Evolutionary conservation across 2,888 invertebrate species (phyloP), one percentile per base, ranked within the genome.

Genomic region (Pemphredon lugubris): DNA sequence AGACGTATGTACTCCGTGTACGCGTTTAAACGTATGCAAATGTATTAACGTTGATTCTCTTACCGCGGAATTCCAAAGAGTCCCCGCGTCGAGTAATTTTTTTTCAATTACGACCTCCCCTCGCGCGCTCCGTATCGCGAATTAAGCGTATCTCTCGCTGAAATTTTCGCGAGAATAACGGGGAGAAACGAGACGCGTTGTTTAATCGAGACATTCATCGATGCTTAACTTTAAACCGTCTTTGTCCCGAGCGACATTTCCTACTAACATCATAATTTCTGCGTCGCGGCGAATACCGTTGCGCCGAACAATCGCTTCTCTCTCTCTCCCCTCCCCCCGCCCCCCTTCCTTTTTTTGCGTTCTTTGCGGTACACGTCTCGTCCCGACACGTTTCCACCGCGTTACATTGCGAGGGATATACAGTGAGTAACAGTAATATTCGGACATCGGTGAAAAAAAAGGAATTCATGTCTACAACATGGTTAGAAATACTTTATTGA

Each of bases 21-120:
- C n/a, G n/a, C n/a, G n/a, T n/a, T n/a, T n/a, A n/a, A n/a, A n/a
- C n/a, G n/a, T n/a, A n/a, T n/a, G n/a, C n/a, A n/a, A n/a, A n/a
- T n/a, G n/a, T n/a, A n/a, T n/a, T n/a, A n/a, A n/a, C n/a, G 7
- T 34, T 34, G 34, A 34, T 34, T 26, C 7, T 26, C 50, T 32
- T 40, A 48, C 58, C 58, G 59, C 30, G 47, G 21, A 53, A 39
- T 32, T 37, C 45, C 39, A 13, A 47, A 51, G 26, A 30, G 61
- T 53, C 23, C 23, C 18, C 45, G 39, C 9, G 39, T 3, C 14
- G 61, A 66, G 53, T 61, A 53, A 61, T 54, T 61, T 66, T 66
- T 61, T 61, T 65, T 66, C 53, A 66, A 66, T 26, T 26, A 66
- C 39, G 21, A 45, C 37, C 47, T 39, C n/a, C 13, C 16, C 37